A percentile compares a stretch with the other conserved stretches of the same genome.
Evolutionary conservation across 2,888 invertebrate species (phyloP).

Genomic region (Hipparchia sbordonii): DNA sequence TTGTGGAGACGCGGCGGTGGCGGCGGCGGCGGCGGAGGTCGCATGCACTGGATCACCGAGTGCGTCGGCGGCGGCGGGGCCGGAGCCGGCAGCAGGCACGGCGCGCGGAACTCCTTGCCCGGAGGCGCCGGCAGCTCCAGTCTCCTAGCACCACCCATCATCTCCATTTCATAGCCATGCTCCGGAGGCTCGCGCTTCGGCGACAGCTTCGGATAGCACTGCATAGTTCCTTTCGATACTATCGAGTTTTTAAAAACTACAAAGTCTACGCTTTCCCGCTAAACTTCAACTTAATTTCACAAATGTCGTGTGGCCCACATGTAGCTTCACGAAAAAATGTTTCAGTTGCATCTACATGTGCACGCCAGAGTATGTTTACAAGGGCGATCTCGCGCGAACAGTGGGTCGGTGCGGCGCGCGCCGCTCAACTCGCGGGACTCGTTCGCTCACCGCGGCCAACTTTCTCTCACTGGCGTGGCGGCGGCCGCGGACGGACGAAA

Average conservation of each 20-base stretch:
- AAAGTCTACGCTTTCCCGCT: conserved; percentile 32
- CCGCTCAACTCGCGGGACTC: conserved; percentile 76
- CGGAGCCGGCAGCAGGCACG: conserved; percentile 68
- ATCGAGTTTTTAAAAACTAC: conserved; percentile 37
- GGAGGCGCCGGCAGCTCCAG: conserved; percentile 77
- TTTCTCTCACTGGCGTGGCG: conserved; percentile 83
- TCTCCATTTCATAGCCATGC: conserved; percentile 64
- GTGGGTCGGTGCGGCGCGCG: conserved; percentile 67
- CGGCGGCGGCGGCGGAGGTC: conserved; percentile 79
- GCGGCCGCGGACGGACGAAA: conserved; percentile 78
- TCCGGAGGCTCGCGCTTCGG: conserved; percentile 74
- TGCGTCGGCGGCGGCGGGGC: conserved; percentile 61
- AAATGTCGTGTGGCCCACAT: conserved; percentile 13
- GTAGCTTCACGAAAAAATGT: conserved; percentile 29
- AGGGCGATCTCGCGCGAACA: conserved; percentile 57
- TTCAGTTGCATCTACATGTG: conserved; percentile 34
- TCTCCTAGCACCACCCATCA: conserved; percentile 63
- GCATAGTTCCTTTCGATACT: conserved; percentile 63
- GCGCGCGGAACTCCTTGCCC: conserved; percentile 77
- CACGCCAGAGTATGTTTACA: conserved; percentile 50
- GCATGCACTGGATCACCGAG: conserved; percentile 80
- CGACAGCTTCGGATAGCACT: conserved; percentile 75
- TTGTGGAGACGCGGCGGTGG: conserved; percentile 79
- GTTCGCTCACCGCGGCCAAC: conserved; percentile 81
- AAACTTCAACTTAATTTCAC: conserved; percentile 34